These are phyloP conservation scores for Boloria selene DNA, from an alignment of 2,888 invertebrate genomes.

Conservation along the genomic window DNA sequence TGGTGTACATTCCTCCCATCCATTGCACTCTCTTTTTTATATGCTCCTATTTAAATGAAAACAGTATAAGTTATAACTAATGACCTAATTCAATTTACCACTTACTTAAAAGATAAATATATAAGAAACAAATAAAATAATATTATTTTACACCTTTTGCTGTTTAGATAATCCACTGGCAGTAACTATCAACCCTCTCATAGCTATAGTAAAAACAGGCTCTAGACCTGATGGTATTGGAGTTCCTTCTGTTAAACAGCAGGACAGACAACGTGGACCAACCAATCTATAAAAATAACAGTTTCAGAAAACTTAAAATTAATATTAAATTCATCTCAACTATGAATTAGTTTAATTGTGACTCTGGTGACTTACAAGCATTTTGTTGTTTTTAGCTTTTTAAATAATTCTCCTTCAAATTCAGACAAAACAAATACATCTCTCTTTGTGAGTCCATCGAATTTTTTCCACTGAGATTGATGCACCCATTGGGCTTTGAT, in stretches of 20 bases:
- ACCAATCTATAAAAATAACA: constrained; percentile 83
- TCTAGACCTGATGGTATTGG: constrained; percentile 88
- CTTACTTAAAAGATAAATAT: background rate
- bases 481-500: constrained; percentile 85
- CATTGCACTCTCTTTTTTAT: constrained; percentile 85
- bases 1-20: constrained; percentile 89
- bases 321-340: background rate
- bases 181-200: constrained; percentile 87
- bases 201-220: constrained; percentile 91
- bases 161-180: constrained; percentile 82
- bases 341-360: background rate
- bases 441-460: constrained; percentile 83
- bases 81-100: background rate
- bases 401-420: constrained; percentile 88
- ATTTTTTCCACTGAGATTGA: constrained; percentile 82
- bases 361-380: constrained; percentile 84
- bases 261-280: constrained; percentile 90
- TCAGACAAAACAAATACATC: constrained; percentile 90
- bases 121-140: background rate
- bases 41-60: constrained; percentile 70
- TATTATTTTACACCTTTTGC: constrained; percentile 55
- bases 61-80: background rate
- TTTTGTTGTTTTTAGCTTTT: constrained; percentile 84
- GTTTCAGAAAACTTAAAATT: background rate
- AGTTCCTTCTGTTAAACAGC: constrained; percentile 87